Percentiles rank a stretch among this genome's conserved stretches.
Evolutionary conservation across 2,797 vertebrate genomes (phyloP).

Genomic region (Craterocephalus amniculus): DNA sequence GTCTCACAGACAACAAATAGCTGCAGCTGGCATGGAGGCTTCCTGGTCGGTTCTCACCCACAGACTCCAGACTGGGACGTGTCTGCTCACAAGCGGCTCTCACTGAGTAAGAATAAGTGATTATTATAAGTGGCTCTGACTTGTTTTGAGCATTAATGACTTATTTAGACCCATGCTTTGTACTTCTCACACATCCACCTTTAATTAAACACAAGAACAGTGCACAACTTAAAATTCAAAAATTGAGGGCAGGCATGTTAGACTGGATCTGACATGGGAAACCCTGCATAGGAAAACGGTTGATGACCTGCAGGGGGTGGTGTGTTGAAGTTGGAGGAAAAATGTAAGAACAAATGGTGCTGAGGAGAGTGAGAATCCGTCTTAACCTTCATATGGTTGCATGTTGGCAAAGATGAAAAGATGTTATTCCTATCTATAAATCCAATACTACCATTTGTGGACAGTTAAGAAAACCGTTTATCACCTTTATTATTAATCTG

Average conservation of each 20-base stretch:
- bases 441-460: neutral
- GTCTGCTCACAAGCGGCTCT: constrained; percentile 62
- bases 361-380: neutral
- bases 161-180: constrained; percentile 48
- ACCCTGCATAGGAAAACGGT: neutral
- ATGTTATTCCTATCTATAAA: too few relatives aligned
- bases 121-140: constrained; percentile 66
- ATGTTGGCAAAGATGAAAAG: neutral
- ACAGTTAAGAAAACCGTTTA: neutral
- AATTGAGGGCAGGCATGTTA: neutral
- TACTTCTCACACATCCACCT: constrained; percentile 19
- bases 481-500: too few relatives aligned
- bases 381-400: neutral
- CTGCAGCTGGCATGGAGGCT: constrained; percentile 80
- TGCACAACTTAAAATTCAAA: constrained; percentile 22
- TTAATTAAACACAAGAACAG: constrained; percentile 23
- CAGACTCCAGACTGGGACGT: constrained; percentile 46
- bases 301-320: constrained; percentile 38
- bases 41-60: constrained; percentile 71
- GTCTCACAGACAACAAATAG: constrained; percentile 85
- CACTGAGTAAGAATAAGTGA: constrained; percentile 69
- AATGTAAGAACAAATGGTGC: constrained; percentile 1
- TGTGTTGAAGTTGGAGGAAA: constrained; percentile 28
- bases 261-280: neutral
- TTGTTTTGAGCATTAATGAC: constrained; percentile 61